Base-by-base conservation (phyloP, 2,888 invertebrate species). In the Zaprionus bogoriensis region DNA sequence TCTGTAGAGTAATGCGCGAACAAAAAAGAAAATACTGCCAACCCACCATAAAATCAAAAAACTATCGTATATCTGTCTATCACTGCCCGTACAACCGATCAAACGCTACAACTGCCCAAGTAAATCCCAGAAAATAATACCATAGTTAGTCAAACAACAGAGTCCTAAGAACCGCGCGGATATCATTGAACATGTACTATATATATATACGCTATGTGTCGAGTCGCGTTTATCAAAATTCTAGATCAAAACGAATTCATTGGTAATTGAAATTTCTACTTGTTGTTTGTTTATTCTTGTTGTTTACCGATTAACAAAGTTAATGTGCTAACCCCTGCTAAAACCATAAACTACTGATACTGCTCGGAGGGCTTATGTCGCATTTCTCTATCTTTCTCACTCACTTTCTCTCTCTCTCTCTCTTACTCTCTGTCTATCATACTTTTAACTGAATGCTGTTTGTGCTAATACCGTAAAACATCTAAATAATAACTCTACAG, bases 201-300 rank as follows among this genome's bases (percentile, higher is more conserved):
- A 62, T 54, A 57, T 67, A 74, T 70, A 62, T 54, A 57, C 48
- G 50, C 45, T 59, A 50, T 45, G 67, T 78, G 72, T 64, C 55
- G 58, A 58, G 53, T 41, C 71, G 70, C 73, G 82, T 73, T 79
- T 81, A 69, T 79, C 85, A 67, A 82, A 83, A 83, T 79, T 85
- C 65, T 67, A 67, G 53, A 73, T 64, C 63, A 66, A 62, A 68
- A 73, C 67, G 64, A 74, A 65, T 57, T 62, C 67, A 77, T 77
- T 77, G 83, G 83, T 83, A 83, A 83, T 82, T 83, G 41, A 71
- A 84, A 67, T 58, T 74, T 48, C 52, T 68, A 66, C 65, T 76
- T 67, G 62, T 73, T 69, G 47, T 64, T 74, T 69, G 54, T 57
- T 71, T 74, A 61, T 74, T n/a, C n/a, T 67, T 67, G 55, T 72